Conservation (phyloP, 35 echinoderm and acorn worm genomes). For the Apostichopus parvimensis region DNA sequence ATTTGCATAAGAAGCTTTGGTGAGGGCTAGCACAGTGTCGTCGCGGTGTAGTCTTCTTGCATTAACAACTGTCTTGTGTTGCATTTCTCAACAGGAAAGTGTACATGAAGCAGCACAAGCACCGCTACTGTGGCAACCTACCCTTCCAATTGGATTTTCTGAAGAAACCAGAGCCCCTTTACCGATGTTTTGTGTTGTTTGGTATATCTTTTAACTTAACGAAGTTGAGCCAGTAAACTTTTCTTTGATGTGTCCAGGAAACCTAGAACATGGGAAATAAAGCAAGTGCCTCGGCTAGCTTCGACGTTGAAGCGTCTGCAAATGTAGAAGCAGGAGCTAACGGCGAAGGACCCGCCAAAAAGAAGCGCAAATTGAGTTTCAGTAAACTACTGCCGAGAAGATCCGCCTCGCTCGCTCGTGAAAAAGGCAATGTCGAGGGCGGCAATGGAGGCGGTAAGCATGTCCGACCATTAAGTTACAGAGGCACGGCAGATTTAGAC, state of each 20-base stretch:
- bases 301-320: conserved; percentile 46
- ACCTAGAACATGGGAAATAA: conserved; percentile 47
- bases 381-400: conserved; percentile 48
- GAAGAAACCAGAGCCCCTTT: conserved; percentile 28
- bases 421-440: conserved; percentile 33
- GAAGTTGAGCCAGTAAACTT: conserved; percentile 34
- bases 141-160: conserved; percentile 27
- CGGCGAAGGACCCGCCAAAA: conserved; percentile 56
- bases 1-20: conserved; percentile 40
- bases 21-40: background rate
- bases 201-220: conserved; percentile 16
- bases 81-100: conserved; percentile 31
- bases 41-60: background rate
- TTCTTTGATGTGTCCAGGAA: conserved; percentile 44
- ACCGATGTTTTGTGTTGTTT: conserved; percentile 41
- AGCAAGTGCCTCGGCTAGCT: conserved; percentile 51
- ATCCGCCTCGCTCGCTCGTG: conserved; percentile 36
- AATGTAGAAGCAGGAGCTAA: conserved; percentile 39
- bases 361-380: conserved; percentile 57
- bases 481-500: conserved; percentile 39
- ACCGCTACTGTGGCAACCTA: conserved; percentile 11
- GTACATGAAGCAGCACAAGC: conserved; percentile 42
- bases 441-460: background rate
- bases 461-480: conserved; percentile 50
- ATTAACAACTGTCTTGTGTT: background rate